Base-by-base conservation (phyloP, 2,888 invertebrate species). In the Phasia obesa region DNA sequence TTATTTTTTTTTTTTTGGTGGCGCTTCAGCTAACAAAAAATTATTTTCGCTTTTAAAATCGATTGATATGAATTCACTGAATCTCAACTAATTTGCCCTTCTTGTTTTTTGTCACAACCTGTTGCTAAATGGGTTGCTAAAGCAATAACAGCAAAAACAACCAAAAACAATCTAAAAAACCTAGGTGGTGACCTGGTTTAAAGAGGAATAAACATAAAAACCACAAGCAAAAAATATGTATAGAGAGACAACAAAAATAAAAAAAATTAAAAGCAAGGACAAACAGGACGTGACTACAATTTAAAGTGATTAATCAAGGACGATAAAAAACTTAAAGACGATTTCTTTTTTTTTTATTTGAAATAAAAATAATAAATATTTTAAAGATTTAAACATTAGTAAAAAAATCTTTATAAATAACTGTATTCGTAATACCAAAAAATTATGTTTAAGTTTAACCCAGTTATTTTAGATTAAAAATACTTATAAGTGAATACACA, bases 111-210 rank as follows among this genome's bases (percentile, higher is more conserved):
- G 55, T 47, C 55, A 69, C 71, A 15, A 55, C 42, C 31, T 51
- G 42, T 35, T 64, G 77, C 69, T 74, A 25, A 77, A 73, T 73
- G 77, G 51, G 31, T 7, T 82, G 71, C 35, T 44, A 79, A 73
- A 25, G 21, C 19, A 62, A 21, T 31, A 47, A 47, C 44, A 77
- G 2, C 35, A 47, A 44, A 13, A 64, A 11, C 47, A 57, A 69
- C 13, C 42, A 23, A 64, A 57, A 55, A 53, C 59, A 44, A 25
- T 1, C 42, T 51, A 35, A 25, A 38, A 70, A 81, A 11, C 60
- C n/a, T n/a, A n/a, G n/a, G n/a, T 62, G 76, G 76, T 67, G 67
- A 81, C 67, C 71, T 76, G 49, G 70, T 71, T 73, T 60, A n/a
- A 23, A 49, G 23, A 15, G 44, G 2, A 55, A 47, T 25, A 27